A percentile compares a stretch with the other conserved stretches of the same genome.
phyloP scores from a whole-genome alignment of 1,140 invertebrate genomes.

The Copidosoma floridanum region DNA sequence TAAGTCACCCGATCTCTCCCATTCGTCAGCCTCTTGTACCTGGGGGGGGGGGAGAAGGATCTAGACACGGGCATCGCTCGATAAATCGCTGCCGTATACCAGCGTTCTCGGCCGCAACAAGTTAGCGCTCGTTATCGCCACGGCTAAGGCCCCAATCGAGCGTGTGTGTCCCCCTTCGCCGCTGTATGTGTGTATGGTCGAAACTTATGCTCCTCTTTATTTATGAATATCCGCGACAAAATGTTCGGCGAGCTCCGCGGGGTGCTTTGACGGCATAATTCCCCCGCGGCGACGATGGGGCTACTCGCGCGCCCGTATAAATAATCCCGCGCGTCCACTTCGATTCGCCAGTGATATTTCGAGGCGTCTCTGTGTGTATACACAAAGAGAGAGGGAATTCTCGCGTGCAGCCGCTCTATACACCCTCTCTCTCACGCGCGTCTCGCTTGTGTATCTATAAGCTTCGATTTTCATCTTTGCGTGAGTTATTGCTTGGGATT shows the following conservation, averaged over 20 bases:
- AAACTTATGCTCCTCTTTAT: neutral
- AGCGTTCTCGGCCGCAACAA: neutral
- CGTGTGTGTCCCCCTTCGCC: neutral
- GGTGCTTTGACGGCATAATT: conserved; percentile 22
- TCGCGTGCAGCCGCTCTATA: neutral
- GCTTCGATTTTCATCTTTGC: conserved; percentile 15
- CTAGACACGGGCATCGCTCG: no score
- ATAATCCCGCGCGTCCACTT: conserved; percentile 11
- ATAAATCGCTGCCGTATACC: no score
- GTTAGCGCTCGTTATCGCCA: conserved; percentile 13
- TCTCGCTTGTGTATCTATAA: no score
- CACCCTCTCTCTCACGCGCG: neutral
- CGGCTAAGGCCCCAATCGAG: conserved; percentile 5
- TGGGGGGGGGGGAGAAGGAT: no score
- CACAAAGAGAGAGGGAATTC: no score
- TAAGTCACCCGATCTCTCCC: no score
- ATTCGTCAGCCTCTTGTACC: no score
- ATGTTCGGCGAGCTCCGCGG: neutral
- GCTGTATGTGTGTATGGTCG: no score
- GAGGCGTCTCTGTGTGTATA: neutral
- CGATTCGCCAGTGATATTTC: neutral
- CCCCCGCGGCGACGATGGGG: conserved; percentile 6
- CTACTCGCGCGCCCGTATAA: conserved; percentile 4
- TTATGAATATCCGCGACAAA: conserved; percentile 25
- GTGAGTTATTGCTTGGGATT: conserved; percentile 11